Evolutionary conservation across 2,888 invertebrate genomes (phyloP).

Genomic region (Bellardia bayeri): DNA sequence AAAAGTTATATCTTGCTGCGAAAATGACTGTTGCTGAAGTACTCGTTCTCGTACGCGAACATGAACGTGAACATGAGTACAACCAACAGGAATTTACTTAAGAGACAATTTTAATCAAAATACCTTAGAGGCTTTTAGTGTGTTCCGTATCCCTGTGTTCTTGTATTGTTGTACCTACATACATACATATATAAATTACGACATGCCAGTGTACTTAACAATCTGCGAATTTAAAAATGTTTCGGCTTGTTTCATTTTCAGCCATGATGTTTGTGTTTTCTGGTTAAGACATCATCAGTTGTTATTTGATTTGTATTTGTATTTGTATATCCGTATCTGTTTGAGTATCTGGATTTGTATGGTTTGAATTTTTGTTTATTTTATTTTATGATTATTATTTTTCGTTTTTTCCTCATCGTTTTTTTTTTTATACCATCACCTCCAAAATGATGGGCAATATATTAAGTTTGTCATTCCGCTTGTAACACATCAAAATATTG

Average conservation of each 20-base stretch:
- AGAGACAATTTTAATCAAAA: conserved; percentile 65
- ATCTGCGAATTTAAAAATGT: conserved; percentile 31
- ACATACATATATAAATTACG: conserved; percentile 19
- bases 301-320: conserved; percentile 32
- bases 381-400: conserved; percentile 40
- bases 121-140: conserved; percentile 61
- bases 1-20: conserved; percentile 18
- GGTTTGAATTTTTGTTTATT: conserved; percentile 33
- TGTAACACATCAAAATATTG: too few species aligned
- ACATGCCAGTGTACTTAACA: conserved; percentile 29
- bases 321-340: conserved; percentile 4
- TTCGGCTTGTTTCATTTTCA: conserved; percentile 9
- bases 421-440: too few species aligned
- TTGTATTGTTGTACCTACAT: too few species aligned
- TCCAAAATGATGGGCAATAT: too few species aligned
- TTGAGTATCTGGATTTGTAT: neutral
- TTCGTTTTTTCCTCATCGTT: neutral
- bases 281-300: conserved; percentile 35
- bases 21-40: conserved; percentile 13
- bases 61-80: neutral
- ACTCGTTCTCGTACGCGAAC: neutral
- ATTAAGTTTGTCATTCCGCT: too few species aligned
- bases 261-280: conserved; percentile 22
- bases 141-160: conserved; percentile 22
- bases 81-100: conserved; percentile 48